Base-by-base conservation (phyloP, 2,888 invertebrate species). In the Drosophila vallismaia region DNA sequence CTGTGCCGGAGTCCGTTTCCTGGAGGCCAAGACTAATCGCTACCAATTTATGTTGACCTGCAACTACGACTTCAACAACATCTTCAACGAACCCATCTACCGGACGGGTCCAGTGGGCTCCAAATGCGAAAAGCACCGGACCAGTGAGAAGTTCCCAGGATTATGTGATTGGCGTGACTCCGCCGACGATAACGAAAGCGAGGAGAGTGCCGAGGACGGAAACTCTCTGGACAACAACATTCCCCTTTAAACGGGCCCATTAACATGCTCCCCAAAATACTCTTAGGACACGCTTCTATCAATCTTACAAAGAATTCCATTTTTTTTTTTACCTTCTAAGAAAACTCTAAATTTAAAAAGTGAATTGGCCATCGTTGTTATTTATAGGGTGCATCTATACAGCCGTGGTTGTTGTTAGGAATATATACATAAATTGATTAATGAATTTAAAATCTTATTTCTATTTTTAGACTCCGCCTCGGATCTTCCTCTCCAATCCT, bases 21-120 rank as follows among this genome's bases (percentile, higher is more conserved):
- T 85, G 6, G 80, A 88, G 19, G 70, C 69, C 0, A 49, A 10
- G 2, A 19, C 52, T 4, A 56, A 68, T 4, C 71, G 75, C 14
- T 79, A 57, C 12, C 76, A 89, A 48, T 88, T 91, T 26, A 60
- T 90, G 40, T 76, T 91, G 71, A 90, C 91, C 1, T 91, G 91
- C 69, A 91, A 91, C 58, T 91, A 91, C 57, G 90, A 91, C 64
- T 90, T 80, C 49, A 89, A 87, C 19, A 91, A 91, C 50, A 78
- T 91, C n/a, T 76, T 76, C n/a, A 74, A 71, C 2, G 86, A 89
- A 40, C 81, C 88, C 6, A 79, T 91, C 6, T 91, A 91, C 69
- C 77, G 79, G 7, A 53, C 74, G 2, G 91, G 91, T 5, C 69
- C 79, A 7, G 62, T 89, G 3, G 89, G 89, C 1, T 86, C 90